Evolutionary conservation across 2,888 invertebrate species (phyloP), one percentile per base, ranked within the genome.

Genomic region (Netelia virgata): DNA sequence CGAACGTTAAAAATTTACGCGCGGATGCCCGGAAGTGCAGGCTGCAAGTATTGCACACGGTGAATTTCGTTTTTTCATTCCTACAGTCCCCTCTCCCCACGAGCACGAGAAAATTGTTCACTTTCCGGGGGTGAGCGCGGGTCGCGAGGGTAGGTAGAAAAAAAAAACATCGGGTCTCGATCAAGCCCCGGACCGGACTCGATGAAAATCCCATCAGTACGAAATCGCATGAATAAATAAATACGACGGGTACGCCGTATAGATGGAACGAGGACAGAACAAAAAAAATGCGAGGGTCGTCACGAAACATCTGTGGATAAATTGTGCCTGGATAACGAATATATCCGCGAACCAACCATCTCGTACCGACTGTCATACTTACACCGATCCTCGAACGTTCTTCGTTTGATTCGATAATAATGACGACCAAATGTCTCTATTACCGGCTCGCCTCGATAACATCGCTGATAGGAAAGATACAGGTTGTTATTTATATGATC

Each of bases 171-270:
- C 69, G 61, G 53, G 72, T 61, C 66, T 80, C 80, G 80, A 84
- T 84, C 59, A 80, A 76, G 87, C 84, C 83, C 82, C 84, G 66
- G 50, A 73, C 59, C 68, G 43, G 77, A 82, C 80, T 66, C 88
- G 88, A 89, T 89, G 90, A 89, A 92, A 92, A 92, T 91, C 91
- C 92, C 91, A 90, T 90, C 88, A 89, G 90, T 87, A 88, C 87
- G 88, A 85, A 73, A 85, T 59, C 66, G 72, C 87, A 89, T 90
- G 91, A 92, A 92, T 92, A 92, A 92, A 92, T 92, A 92, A 92
- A 81, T 74, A n/a, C 66, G 11, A 43, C 28, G 47, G 63, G 69
- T 75, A 70, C 64, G 74, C 61, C n/a, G 20, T 57, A 14, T 47
- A 50, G n/a, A 43, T 50, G 14, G 18, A 23, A 23, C 47, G 8